These are phyloP conservation scores for human (Homo sapiens) DNA, from an alignment of 2,113 vertebrate species.

Conservation along the genomic window GRCh38 chr4:44970501-44971000, in stretches of 20 bases:
- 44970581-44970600: neutral
- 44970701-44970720: neutral
- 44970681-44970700: neutral
- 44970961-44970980: constrained; percentile 10
- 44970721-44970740: neutral
- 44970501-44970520: neutral
- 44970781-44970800: neutral
- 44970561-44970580: neutral
- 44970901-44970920: neutral
- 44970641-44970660: neutral
- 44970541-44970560: neutral
- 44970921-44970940: neutral
- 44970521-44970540: neutral
- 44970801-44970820: neutral
- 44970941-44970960: neutral
- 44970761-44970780: neutral
- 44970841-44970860: neutral
- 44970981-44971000: neutral
- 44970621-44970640: neutral
- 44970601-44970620: neutral
- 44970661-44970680: neutral
- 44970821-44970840: neutral
- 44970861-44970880: neutral
- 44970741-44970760: neutral
- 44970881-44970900: neutral